These are phyloP conservation scores for Aphelocoma californica DNA, from an alignment of 2,797 vertebrate species.

Conservation along the genomic window DNA sequence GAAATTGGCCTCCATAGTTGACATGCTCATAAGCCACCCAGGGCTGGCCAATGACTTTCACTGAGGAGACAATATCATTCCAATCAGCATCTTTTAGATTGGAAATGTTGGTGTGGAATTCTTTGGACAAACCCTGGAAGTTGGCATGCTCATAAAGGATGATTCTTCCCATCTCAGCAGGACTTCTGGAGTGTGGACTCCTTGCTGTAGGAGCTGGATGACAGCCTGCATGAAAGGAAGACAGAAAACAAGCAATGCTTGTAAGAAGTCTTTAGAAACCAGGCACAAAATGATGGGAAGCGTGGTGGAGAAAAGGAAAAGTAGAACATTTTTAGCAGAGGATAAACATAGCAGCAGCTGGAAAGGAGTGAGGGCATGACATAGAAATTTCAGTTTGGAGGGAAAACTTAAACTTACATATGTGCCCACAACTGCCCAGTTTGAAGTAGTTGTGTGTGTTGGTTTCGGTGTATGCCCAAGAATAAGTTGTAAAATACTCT, in stretches of 20 bases:
- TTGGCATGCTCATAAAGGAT: background rate
- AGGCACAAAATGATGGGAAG: background rate
- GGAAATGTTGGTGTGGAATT: background rate
- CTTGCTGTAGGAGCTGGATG: background rate
- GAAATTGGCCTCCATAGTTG: accelerated
- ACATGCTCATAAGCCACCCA: background rate
- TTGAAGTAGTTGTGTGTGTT: background rate
- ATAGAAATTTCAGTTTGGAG: background rate
- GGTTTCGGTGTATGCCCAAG: background rate
- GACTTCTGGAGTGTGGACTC: accelerated
- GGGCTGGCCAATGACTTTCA: background rate
- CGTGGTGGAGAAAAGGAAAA: no score
- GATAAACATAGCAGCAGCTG: background rate
- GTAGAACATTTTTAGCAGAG: background rate
- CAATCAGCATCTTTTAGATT: background rate
- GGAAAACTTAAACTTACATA: background rate
- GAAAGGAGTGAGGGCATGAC: background rate
- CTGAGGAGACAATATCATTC: background rate
- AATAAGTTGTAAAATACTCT: background rate
- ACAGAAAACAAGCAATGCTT: background rate
- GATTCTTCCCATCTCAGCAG: background rate
- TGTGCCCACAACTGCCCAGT: background rate
- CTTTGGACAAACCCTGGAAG: background rate
- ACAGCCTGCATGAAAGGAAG: background rate
- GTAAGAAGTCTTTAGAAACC: background rate